Evolutionary conservation across 1,140 invertebrate species (phyloP).

Genomic region (Euwallacea similis): DNA sequence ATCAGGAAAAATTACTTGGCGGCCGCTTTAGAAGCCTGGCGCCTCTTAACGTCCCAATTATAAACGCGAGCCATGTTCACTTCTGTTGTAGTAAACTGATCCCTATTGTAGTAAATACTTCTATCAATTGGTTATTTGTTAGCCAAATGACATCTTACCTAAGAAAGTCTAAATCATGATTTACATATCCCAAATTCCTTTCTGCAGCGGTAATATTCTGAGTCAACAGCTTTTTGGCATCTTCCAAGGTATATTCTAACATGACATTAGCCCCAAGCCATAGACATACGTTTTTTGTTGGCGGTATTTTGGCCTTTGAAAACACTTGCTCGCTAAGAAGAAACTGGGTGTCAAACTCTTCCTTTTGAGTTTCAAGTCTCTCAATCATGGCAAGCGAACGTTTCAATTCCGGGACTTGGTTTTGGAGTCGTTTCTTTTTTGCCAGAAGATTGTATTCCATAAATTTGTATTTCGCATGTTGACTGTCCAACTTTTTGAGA

Average conservation of each 20-base stretch:
- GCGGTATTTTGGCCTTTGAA: slow-evolving; percentile 84
- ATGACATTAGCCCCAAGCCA: slow-evolving; percentile 99
- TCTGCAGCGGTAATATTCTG: slow-evolving; percentile 89
- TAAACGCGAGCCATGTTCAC: slow-evolving; percentile 97
- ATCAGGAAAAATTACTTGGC: slow-evolving; percentile 29
- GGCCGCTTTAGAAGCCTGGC: slow-evolving; percentile 62
- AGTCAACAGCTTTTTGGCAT: slow-evolving; percentile 83
- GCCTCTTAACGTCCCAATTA: slow-evolving; percentile 93
- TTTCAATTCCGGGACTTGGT: slow-evolving; percentile 92
- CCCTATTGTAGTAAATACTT: slow-evolving; percentile 61
- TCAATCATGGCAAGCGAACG: slow-evolving; percentile 91
- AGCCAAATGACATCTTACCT: slow-evolving; percentile 55
- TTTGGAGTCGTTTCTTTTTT: slow-evolving; percentile 80
- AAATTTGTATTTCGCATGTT: slow-evolving; percentile 94
- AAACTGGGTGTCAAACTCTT: slow-evolving; percentile 87
- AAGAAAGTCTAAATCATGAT: slow-evolving; percentile 90
- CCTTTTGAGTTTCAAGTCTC: slow-evolving; percentile 80
- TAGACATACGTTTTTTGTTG: slow-evolving; percentile 92
- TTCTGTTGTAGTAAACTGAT: slow-evolving; percentile 98
- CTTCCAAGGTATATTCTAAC: slow-evolving; percentile 93
- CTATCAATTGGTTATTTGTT: neutral
- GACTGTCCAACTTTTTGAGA: slow-evolving; percentile 83
- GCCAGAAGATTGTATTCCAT: slow-evolving; percentile 90
- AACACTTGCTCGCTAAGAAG: slow-evolving; percentile 95
- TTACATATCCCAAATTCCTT: slow-evolving; percentile 80